Evolutionary conservation across 2,113 vertebrate genomes (phyloP).

Genomic region (Acrocephalus kingi): DNA sequence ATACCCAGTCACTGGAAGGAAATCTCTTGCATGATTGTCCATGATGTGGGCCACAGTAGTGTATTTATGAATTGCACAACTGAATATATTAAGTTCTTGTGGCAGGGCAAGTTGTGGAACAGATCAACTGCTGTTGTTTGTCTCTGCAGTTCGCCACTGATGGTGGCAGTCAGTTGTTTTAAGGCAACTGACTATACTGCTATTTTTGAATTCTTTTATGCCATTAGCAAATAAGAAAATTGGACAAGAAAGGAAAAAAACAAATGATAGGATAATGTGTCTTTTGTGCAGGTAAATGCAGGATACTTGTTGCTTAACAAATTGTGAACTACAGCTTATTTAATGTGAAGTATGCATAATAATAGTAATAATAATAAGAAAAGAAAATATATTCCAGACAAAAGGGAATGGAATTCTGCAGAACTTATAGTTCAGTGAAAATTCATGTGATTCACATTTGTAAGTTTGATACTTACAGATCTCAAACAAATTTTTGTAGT

Average conservation of each 20-base stretch:
- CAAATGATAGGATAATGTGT: background rate
- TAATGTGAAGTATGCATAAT: background rate
- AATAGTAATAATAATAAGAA: background rate
- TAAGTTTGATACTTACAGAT: background rate
- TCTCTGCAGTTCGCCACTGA: background rate
- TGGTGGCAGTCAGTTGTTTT: background rate
- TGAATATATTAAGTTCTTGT: background rate
- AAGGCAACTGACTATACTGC: background rate
- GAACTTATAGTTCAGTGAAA: background rate
- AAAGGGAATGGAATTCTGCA: background rate
- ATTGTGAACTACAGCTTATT: background rate
- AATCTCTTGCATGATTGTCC: background rate
- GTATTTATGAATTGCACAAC: rapidly evolving
- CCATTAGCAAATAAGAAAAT: background rate
- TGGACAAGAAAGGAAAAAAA: background rate
- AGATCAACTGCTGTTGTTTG: background rate
- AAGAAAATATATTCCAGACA: background rate
- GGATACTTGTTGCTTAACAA: background rate
- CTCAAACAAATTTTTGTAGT: background rate
- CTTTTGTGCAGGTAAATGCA: background rate
- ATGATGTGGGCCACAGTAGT: too few species aligned
- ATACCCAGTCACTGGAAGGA: background rate
- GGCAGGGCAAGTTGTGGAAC: background rate
- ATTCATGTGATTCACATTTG: background rate
- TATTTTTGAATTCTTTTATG: background rate